These are phyloP conservation scores for Drosophila mayaguana DNA, from an alignment of 2,888 invertebrate species.

Conservation along the genomic window DNA sequence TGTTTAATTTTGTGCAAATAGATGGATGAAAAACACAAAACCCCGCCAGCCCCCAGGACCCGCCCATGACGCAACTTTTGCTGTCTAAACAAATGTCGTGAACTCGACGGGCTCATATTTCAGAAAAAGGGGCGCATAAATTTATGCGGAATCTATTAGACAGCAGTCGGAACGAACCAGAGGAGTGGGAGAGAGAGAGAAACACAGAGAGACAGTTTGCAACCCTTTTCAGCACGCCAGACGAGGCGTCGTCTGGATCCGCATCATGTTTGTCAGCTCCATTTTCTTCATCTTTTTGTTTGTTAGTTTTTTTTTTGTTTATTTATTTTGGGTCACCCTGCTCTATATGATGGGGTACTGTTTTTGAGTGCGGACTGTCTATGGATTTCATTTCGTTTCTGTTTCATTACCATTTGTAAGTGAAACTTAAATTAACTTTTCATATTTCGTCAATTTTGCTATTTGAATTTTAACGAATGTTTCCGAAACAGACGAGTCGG, in stretches of 20 bases:
- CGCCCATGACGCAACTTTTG: slow-evolving; percentile 24
- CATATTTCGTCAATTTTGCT: slow-evolving; percentile 73
- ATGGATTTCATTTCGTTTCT: slow-evolving; percentile 71
- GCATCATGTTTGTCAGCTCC: slow-evolving; percentile 62
- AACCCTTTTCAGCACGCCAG: slow-evolving; percentile 74
- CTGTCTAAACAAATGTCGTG: slow-evolving; percentile 80
- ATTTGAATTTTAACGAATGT: slow-evolving; percentile 67
- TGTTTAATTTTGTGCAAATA: slow-evolving; percentile 82
- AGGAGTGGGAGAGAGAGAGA: not conserved
- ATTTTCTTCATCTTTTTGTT: slow-evolving; percentile 15
- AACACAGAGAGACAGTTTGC: slow-evolving; percentile 18
- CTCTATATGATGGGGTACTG: slow-evolving; percentile 30
- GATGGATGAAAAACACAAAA: slow-evolving; percentile 70
- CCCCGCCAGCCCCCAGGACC: not conserved
- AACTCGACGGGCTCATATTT: slow-evolving; percentile 76
- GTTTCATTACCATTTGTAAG: slow-evolving; percentile 80
- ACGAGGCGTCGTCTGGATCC: slow-evolving; percentile 51
- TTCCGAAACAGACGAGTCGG: not conserved
- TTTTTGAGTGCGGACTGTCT: slow-evolving; percentile 27
- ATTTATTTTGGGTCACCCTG: slow-evolving; percentile 38
- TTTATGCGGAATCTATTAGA: slow-evolving; percentile 79
- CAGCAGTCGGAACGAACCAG: slow-evolving; percentile 6
- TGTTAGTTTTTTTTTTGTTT: slow-evolving; percentile 6
- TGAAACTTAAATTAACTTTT: slow-evolving; percentile 80
- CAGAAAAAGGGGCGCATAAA: slow-evolving; percentile 81